These are phyloP conservation scores for Arenaria interpres DNA, from an alignment of 2,113 vertebrate genomes.

Conservation along the genomic window DNA sequence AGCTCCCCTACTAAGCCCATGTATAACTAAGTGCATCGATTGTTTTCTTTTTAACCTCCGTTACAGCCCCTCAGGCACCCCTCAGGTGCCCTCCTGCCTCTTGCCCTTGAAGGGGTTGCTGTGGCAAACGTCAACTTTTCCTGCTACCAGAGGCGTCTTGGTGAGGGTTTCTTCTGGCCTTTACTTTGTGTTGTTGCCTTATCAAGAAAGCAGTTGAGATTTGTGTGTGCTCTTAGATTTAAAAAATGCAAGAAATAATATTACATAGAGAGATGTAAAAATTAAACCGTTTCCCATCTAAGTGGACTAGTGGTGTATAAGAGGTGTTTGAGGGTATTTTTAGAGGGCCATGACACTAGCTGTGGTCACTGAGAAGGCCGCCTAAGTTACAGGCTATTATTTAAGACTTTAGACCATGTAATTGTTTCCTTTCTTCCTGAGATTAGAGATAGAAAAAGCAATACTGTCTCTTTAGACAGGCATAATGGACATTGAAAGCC, in stretches of 20 bases:
- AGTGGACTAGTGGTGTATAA: not conserved
- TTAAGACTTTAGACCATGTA: not conserved
- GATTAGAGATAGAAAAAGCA: not conserved
- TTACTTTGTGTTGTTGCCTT: not conserved
- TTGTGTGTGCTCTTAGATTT: not conserved
- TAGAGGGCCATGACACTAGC: not conserved
- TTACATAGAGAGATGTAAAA: not conserved
- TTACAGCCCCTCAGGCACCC: accelerated
- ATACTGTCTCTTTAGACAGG: not conserved
- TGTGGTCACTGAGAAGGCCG: not conserved
- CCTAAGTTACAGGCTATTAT: not conserved
- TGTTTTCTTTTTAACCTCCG: not conserved
- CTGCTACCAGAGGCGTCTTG: not conserved
- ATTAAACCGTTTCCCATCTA: not conserved
- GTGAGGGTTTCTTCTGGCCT: not conserved
- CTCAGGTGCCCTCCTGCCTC: not conserved
- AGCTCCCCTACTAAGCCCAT: not conserved
- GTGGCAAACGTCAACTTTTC: not conserved
- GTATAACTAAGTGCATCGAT: not conserved
- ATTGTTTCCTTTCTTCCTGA: slow-evolving; percentile 11
- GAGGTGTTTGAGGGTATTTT: not conserved
- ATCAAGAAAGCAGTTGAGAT: not conserved
- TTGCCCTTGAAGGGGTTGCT: not conserved
- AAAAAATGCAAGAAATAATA: not conserved
- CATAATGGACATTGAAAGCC: not conserved